Conservation (phyloP, 2,797 vertebrate species). For the Pelobates cultripes region DNA sequence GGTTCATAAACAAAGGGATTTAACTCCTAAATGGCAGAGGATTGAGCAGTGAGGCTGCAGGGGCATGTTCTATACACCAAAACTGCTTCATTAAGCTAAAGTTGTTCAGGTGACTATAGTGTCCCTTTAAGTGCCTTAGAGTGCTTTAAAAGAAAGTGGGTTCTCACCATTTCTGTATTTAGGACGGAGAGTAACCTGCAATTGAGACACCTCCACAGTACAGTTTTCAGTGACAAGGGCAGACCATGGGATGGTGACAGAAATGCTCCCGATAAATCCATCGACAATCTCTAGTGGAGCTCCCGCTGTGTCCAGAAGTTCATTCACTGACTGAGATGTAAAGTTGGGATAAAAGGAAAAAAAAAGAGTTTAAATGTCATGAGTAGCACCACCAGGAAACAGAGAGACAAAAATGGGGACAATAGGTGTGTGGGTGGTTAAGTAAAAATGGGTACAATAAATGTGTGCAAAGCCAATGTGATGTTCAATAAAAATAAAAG, state of each 20-base stretch:
- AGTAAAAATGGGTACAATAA: too few relatives aligned
- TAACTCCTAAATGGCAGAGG: too few relatives aligned
- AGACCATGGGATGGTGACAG: slow-evolving; percentile 90
- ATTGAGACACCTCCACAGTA: slow-evolving; percentile 83
- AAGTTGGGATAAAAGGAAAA: neutral
- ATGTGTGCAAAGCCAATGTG: too few relatives aligned
- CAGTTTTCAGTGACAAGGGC: slow-evolving; percentile 91
- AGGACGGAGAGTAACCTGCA: slow-evolving; percentile 89
- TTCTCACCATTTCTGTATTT: slow-evolving; percentile 84
- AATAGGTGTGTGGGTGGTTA: too few relatives aligned
- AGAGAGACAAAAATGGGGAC: neutral
- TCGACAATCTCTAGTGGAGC: slow-evolving; percentile 89
- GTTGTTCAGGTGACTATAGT: too few relatives aligned
- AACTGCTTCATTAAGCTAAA: too few relatives aligned
- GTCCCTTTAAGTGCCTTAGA: too few relatives aligned
- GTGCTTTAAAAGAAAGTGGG: too few relatives aligned
- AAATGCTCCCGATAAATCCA: slow-evolving; percentile 86
- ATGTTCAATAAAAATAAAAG: too few relatives aligned
- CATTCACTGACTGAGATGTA: slow-evolving; percentile 83
- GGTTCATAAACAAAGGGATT: too few relatives aligned
- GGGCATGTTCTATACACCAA: too few relatives aligned
- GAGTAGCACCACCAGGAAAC: neutral
- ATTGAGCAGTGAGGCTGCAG: too few relatives aligned
- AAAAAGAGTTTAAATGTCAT: neutral
- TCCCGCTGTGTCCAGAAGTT: slow-evolving; percentile 84